phyloP scores from a whole-genome alignment of 2,888 invertebrate species.

The Epirrhoe tristata region DNA sequence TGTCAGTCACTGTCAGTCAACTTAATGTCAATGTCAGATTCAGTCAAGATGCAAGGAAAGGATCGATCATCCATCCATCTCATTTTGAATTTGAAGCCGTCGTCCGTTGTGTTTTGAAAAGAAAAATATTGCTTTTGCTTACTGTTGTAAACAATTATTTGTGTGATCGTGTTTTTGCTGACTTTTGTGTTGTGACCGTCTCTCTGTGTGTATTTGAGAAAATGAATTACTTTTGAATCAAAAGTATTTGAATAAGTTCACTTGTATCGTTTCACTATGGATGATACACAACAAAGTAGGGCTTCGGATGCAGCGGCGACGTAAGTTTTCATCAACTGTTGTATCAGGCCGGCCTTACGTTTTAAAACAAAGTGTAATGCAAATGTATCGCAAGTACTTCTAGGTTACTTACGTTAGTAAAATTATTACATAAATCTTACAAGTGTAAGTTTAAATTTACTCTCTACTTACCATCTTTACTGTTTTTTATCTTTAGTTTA shows the following conservation, averaged over 20 bases:
- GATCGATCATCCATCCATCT: too few species aligned
- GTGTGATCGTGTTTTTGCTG: background rate
- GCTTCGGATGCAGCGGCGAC: constrained; percentile 62
- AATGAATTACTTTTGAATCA: constrained; percentile 12
- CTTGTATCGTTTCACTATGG: constrained; percentile 56
- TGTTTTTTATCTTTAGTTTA: too few species aligned
- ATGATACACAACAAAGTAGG: constrained; percentile 64
- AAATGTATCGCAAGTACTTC: too few species aligned
- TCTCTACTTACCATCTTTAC: too few species aligned
- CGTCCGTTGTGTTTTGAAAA: constrained; percentile 19
- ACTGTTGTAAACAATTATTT: background rate
- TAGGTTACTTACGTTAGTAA: too few species aligned
- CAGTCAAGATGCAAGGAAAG: too few species aligned
- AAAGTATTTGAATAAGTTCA: constrained; percentile 3
- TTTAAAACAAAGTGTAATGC: too few species aligned
- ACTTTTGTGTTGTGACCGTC: background rate
- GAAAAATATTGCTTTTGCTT: background rate
- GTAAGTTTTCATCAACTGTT: constrained; percentile 56
- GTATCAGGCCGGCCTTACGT: too few species aligned
- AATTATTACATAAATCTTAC: too few species aligned
- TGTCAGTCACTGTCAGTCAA: too few species aligned
- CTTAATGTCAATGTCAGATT: too few species aligned
- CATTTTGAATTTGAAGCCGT: constrained; percentile 2
- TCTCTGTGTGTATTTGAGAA: background rate
- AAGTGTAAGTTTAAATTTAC: too few species aligned